Conservation (phyloP, 1,140 invertebrate species). For the Leptestheria dahalacensis region DNA sequence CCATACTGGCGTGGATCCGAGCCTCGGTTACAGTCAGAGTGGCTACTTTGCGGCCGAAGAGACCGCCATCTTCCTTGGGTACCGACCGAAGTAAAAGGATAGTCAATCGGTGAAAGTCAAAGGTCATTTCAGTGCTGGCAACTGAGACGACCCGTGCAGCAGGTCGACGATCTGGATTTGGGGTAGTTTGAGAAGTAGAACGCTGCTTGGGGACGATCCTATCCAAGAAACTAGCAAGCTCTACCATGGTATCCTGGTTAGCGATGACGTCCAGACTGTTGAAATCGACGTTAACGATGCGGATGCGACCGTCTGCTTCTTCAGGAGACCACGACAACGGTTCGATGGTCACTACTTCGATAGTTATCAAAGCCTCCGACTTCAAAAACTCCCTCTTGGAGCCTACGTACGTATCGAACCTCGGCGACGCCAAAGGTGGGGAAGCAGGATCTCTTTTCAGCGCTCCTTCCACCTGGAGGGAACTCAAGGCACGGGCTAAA, state of each 20-base stretch:
- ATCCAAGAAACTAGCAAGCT: slow-evolving; percentile 53
- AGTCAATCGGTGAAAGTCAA: slow-evolving; percentile 83
- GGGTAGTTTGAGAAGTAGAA: slow-evolving; percentile 1
- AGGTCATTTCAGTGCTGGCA: slow-evolving; percentile 54
- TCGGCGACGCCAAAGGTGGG: slow-evolving; percentile 9
- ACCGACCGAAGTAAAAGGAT: slow-evolving; percentile 67
- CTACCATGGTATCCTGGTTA: slow-evolving; percentile 88
- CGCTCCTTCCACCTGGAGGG: slow-evolving; percentile 23
- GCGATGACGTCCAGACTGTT: slow-evolving; percentile 93
- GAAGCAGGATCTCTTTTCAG: slow-evolving; percentile 3
- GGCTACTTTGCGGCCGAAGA: slow-evolving; percentile 72
- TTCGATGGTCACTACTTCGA: slow-evolving; percentile 45
- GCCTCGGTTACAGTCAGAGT: slow-evolving; percentile 83
- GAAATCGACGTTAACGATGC: slow-evolving; percentile 73
- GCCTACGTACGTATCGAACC: background rate
- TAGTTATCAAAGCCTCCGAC: slow-evolving; percentile 64
- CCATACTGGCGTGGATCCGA: slow-evolving; percentile 64
- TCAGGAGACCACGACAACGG: slow-evolving; percentile 25
- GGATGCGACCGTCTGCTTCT: slow-evolving; percentile 40
- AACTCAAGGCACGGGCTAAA: slow-evolving; percentile 40
- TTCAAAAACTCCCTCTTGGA: slow-evolving; percentile 38
- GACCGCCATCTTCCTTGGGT: slow-evolving; percentile 43
- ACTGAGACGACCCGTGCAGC: background rate
- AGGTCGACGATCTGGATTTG: background rate
- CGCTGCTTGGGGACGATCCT: slow-evolving; percentile 6